Conservation (phyloP, 2,888 invertebrate genomes). For the Philonicus albiceps region DNA sequence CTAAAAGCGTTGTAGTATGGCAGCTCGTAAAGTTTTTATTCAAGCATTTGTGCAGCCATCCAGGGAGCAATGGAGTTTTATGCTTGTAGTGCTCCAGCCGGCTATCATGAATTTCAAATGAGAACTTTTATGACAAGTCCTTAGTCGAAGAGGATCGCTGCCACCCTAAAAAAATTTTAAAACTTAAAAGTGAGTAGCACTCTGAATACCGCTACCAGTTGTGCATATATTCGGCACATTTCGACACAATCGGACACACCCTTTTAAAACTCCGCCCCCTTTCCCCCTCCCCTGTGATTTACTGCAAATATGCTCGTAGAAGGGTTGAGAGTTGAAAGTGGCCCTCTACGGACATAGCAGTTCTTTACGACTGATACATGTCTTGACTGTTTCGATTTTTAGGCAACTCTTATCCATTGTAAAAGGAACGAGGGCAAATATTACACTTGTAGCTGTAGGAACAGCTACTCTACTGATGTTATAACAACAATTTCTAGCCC, state of each 20-base stretch:
- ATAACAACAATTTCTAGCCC: neutral
- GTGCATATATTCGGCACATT: neutral
- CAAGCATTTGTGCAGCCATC: slow-evolving; percentile 23
- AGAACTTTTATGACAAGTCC: slow-evolving; percentile 38
- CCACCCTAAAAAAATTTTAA: slow-evolving; percentile 2
- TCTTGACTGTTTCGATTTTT: neutral
- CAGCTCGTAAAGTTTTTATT: slow-evolving; percentile 37
- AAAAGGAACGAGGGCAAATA: neutral
- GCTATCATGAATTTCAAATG: slow-evolving; percentile 40
- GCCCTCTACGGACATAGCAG: neutral
- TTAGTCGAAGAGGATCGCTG: slow-evolving; percentile 3
- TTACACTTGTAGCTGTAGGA: neutral
- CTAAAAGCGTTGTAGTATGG: slow-evolving; percentile 18
- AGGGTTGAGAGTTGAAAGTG: neutral
- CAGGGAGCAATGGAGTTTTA: slow-evolving; percentile 22
- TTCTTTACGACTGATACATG: neutral
- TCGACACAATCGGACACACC: neutral
- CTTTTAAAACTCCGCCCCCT: too few relatives aligned
- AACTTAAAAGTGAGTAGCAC: neutral
- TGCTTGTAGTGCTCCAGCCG: slow-evolving; percentile 24
- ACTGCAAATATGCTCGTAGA: neutral
- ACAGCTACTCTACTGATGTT: neutral
- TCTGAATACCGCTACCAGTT: neutral
- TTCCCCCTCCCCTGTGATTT: neutral
- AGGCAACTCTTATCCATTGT: neutral